Conservation (phyloP, 2,113 vertebrate species). For the Pterocles burchelli region DNA sequence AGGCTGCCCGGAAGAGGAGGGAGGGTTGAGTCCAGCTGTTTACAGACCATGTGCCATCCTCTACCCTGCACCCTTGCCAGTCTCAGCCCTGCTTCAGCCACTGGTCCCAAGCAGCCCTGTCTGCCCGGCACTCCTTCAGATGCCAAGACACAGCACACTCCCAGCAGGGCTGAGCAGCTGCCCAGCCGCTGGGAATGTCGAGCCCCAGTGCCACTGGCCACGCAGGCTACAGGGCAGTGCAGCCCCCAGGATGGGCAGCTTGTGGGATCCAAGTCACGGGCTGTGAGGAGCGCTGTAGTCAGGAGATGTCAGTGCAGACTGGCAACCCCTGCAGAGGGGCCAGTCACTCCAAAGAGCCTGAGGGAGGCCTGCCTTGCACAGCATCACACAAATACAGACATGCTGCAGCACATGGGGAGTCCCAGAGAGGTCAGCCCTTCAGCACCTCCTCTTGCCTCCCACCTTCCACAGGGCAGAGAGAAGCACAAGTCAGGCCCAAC, state of each 20-base stretch:
- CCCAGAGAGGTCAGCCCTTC: not conserved
- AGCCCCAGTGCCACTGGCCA: not conserved
- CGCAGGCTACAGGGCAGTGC: not conserved
- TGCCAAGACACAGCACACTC: rapidly evolving
- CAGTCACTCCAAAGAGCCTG: not conserved
- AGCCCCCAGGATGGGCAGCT: not conserved
- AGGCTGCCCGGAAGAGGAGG: conserved; percentile 31
- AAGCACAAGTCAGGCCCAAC: not conserved
- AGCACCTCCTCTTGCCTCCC: not conserved
- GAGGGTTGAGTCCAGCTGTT: not conserved
- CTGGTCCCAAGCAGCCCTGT: not conserved
- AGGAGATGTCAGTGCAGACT: not conserved
- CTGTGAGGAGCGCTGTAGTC: not conserved
- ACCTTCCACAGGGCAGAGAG: not conserved
- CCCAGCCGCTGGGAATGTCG: not conserved
- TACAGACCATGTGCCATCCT: not conserved
- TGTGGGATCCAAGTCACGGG: not conserved
- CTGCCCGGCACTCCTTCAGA: not conserved
- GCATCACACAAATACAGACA: not conserved
- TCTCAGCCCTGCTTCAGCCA: not conserved
- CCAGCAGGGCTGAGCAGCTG: rapidly evolving
- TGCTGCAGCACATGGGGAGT: not conserved
- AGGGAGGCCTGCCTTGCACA: not conserved
- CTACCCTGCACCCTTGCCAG: not conserved
- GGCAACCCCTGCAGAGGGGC: not conserved